phyloP scores from a whole-genome alignment of 2,797 vertebrate genomes.

The Falco biarmicus region DNA sequence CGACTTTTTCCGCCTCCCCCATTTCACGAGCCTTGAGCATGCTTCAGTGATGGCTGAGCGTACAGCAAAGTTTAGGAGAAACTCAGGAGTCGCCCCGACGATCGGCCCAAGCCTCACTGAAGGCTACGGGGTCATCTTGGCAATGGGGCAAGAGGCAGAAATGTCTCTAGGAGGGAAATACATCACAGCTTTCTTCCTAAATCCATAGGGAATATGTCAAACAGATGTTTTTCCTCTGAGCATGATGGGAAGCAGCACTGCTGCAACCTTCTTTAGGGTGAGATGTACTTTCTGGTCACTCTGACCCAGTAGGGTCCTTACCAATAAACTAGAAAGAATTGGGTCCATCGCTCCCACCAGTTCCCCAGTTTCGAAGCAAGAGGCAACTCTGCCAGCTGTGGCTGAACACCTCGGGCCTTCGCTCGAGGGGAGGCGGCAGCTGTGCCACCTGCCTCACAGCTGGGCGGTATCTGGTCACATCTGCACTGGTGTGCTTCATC shows the following conservation, averaged over 20 bases:
- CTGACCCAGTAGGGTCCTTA: not conserved
- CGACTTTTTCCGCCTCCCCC: not conserved
- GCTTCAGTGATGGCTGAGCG: accelerated
- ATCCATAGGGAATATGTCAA: accelerated
- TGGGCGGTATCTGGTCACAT: accelerated
- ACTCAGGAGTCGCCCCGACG: not conserved
- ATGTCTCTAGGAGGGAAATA: not conserved
- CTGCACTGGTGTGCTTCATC: accelerated
- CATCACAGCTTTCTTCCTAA: not conserved
- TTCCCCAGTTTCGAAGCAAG: not conserved
- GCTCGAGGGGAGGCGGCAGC: not conserved
- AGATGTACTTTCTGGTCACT: not conserved
- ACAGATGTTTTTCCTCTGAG: accelerated
- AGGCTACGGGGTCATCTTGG: not conserved
- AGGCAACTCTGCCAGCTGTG: accelerated
- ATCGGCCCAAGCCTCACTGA: not conserved
- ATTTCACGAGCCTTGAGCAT: accelerated
- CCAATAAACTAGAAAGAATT: accelerated
- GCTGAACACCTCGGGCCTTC: accelerated
- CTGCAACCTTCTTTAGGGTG: not conserved
- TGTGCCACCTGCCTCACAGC: not conserved
- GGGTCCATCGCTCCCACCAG: accelerated
- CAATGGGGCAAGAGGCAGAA: not conserved
- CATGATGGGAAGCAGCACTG: not conserved
- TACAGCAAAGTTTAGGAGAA: not conserved